Evolutionary conservation across 2,888 invertebrate species (phyloP), one percentile per base, ranked within the genome.

Genomic region (Dendrolimus houi): DNA sequence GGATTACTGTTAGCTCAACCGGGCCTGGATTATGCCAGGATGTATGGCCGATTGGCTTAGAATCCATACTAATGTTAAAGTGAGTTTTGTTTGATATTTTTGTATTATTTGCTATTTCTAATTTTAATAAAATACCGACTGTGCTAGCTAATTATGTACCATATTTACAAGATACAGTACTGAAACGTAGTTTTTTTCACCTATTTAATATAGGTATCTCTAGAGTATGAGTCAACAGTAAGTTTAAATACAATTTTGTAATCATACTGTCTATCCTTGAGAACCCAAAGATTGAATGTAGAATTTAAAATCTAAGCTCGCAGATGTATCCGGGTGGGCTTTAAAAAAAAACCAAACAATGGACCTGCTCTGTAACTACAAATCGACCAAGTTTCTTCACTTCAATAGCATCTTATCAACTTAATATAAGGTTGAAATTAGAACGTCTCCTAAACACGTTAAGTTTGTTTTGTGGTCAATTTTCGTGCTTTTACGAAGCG

Each of bases 241-340:
- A 17, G 17, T 17, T 17, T 17, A 17, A 17, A 17, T 17, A 17
- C 17, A 17, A 17, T 17, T 17, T 17, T 17, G 17, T 17, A 17
- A 17, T 17, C 1, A 2, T 17, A 1, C 17, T 47, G 47, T 47
- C 47, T 10, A 47, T 10, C 47, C 47, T 47, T 47, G 47, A 47
- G 17, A 47, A 47, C 2, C 1, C 7, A 47, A 47, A 10, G 9
- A 9, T 47, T 47, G 47, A 47, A 47, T 17, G 3, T 17, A 17
- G 17, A 17, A 17, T 17, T 47, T 47, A 47, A 47, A 47, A 70
- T 69, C 64, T 68, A 70, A 67, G 71, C 74, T 74, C 71, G 66
- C 71, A 60, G 47, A 47, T 59, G 68, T 67, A 74, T 75, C 77
- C 75, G 75, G 75, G 75, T 74, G 72, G 72, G 75, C 69, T 69